Conservation (phyloP, 2,113 vertebrate species). For the Cavia porcellus region DNA sequence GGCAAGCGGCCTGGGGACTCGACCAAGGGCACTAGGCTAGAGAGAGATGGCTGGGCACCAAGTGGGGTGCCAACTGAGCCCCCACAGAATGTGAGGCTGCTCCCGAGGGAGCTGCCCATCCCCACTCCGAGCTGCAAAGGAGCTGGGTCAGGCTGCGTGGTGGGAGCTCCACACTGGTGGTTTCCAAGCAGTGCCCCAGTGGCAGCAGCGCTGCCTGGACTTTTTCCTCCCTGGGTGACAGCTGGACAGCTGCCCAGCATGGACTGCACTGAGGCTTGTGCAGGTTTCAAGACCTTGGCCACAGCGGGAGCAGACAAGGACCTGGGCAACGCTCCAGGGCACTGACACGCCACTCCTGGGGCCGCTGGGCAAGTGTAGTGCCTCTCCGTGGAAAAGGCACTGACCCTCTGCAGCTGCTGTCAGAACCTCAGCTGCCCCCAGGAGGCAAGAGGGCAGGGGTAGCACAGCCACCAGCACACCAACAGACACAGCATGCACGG, state of each 20-base stretch:
- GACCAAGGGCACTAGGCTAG: neutral
- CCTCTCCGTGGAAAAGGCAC: fast-evolving
- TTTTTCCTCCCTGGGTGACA: neutral
- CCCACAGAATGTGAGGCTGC: fast-evolving
- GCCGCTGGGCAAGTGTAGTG: fast-evolving
- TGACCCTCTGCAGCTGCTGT: neutral
- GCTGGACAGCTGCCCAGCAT: fast-evolving
- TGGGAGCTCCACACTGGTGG: neutral
- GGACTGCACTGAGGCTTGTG: neutral
- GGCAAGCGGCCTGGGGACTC: neutral
- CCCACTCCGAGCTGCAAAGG: fast-evolving
- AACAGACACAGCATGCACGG: neutral
- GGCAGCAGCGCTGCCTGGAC: fast-evolving
- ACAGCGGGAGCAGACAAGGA: fast-evolving
- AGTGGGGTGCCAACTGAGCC: fast-evolving
- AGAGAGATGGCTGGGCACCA: neutral
- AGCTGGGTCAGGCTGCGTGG: no score
- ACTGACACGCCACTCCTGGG: fast-evolving
- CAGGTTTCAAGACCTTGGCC: neutral
- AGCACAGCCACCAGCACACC: fast-evolving
- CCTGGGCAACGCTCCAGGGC: fast-evolving
- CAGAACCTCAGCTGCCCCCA: neutral
- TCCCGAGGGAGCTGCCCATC: fast-evolving
- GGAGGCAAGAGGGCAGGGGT: neutral
- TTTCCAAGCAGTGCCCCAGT: fast-evolving